phyloP scores from a whole-genome alignment of 2,888 invertebrate genomes.

The Micropterix aruncella region DNA sequence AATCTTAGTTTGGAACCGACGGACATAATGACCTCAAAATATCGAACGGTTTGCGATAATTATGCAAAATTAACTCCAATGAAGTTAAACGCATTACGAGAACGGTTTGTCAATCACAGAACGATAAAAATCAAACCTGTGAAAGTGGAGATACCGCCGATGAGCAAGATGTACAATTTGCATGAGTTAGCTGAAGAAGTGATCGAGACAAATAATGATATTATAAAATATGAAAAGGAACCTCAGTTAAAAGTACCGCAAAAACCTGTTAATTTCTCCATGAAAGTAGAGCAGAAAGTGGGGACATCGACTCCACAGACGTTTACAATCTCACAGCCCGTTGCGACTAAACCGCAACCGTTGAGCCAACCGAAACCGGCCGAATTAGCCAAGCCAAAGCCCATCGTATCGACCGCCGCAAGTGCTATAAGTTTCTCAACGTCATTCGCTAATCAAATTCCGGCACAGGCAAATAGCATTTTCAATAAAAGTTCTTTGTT shows the following conservation, averaged over 20 bases:
- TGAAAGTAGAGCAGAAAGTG: too few species aligned
- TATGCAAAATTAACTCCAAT: constrained; percentile 24
- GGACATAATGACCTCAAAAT: constrained; percentile 24
- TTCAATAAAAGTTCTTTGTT: too few species aligned
- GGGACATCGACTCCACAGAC: not conserved
- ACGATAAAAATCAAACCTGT: constrained; percentile 36
- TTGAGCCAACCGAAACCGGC: not conserved
- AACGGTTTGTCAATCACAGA: constrained; percentile 35
- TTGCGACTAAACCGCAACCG: not conserved
- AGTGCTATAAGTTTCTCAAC: not conserved
- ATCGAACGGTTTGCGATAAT: constrained; percentile 18
- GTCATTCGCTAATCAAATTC: not conserved
- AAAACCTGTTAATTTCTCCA: too few species aligned
- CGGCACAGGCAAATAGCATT: not conserved
- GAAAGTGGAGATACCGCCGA: constrained; percentile 23
- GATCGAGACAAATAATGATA: too few species aligned
- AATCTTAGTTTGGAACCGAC: constrained; percentile 35
- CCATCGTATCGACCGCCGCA: not conserved
- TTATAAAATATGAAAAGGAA: too few species aligned
- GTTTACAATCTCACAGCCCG: not conserved
- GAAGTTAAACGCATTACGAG: constrained; percentile 37
- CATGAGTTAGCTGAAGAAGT: too few species aligned
- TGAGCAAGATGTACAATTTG: too few species aligned
- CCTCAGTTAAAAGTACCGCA: too few species aligned
- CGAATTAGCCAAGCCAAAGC: not conserved